These are phyloP conservation scores for Ophion slaviceki DNA, from an alignment of 2,888 invertebrate species.

Conservation along the genomic window DNA sequence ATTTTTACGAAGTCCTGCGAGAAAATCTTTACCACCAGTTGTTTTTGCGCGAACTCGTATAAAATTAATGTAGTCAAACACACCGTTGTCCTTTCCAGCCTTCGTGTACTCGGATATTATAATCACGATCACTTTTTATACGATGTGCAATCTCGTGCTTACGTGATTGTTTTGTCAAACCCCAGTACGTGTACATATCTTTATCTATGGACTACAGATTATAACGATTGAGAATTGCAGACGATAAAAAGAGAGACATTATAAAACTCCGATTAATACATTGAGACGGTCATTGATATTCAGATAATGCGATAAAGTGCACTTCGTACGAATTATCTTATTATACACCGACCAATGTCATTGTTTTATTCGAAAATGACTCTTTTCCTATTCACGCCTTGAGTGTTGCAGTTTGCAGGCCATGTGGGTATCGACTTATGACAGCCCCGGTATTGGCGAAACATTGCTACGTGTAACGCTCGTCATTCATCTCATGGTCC, in stretches of 20 bases:
- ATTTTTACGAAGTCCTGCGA: not conserved
- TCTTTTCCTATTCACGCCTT: constrained; percentile 2
- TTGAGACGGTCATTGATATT: not conserved
- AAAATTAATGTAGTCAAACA: not conserved
- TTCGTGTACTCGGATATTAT: not conserved
- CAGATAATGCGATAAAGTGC: constrained; percentile 18
- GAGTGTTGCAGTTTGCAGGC: not conserved
- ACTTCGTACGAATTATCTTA: not conserved
- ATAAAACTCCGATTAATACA: constrained; percentile 16
- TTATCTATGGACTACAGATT: constrained; percentile 10
- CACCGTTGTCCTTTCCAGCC: not conserved
- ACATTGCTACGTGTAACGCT: constrained; percentile 31
- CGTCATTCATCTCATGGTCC: constrained; percentile 51
- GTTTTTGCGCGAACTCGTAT: not conserved
- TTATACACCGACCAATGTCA: not conserved
- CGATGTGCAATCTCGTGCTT: not conserved
- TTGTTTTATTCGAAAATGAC: not conserved
- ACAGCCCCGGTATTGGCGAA: not conserved
- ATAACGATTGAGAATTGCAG: not conserved
- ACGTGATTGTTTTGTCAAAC: not conserved
- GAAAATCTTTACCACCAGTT: not conserved
- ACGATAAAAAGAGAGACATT: not conserved
- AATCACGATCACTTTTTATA: not conserved
- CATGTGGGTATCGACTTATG: constrained; percentile 8
- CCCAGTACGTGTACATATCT: not conserved